Evolutionary conservation across 2,888 invertebrate species (phyloP).

Genomic region (Hoplodrina ambigua): DNA sequence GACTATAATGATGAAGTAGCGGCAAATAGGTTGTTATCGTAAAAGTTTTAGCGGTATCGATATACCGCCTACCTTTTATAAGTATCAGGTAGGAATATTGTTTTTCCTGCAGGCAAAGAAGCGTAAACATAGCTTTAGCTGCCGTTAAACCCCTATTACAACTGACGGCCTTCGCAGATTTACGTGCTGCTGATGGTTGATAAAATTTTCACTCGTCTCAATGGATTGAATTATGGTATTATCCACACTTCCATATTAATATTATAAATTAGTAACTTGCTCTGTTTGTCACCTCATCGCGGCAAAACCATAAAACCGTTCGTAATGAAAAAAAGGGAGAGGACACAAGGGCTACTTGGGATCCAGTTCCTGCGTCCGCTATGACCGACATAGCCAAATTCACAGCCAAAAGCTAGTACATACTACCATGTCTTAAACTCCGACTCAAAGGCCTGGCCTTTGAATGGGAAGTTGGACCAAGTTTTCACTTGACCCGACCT

Average conservation of each 20-base stretch:
- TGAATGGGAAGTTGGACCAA: conserved; percentile 4
- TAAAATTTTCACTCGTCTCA: background rate
- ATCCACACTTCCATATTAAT: too few relatives aligned
- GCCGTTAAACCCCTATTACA: conserved; percentile 26
- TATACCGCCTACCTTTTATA: conserved; percentile 24
- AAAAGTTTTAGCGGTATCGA: conserved; percentile 34
- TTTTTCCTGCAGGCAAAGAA: conserved; percentile 17
- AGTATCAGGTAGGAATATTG: conserved; percentile 27
- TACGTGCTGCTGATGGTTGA: background rate
- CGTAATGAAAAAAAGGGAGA: too few relatives aligned
- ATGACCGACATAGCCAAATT: background rate
- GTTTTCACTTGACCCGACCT: conserved; percentile 13
- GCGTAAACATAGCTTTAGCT: conserved; percentile 30
- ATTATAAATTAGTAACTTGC: too few relatives aligned
- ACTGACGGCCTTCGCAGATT: conserved; percentile 12
- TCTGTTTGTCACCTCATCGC: too few relatives aligned
- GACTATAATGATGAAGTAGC: conserved; percentile 34
- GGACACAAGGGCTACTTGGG: too few relatives aligned
- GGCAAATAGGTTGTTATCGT: conserved; percentile 49
- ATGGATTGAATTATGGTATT: background rate
- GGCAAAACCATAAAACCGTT: too few relatives aligned
- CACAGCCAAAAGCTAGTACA: background rate
- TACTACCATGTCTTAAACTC: background rate
- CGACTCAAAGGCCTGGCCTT: background rate
- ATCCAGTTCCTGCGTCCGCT: background rate